Conservation (phyloP, 1,140 invertebrate species). For the Drosophila ohnishii region DNA sequence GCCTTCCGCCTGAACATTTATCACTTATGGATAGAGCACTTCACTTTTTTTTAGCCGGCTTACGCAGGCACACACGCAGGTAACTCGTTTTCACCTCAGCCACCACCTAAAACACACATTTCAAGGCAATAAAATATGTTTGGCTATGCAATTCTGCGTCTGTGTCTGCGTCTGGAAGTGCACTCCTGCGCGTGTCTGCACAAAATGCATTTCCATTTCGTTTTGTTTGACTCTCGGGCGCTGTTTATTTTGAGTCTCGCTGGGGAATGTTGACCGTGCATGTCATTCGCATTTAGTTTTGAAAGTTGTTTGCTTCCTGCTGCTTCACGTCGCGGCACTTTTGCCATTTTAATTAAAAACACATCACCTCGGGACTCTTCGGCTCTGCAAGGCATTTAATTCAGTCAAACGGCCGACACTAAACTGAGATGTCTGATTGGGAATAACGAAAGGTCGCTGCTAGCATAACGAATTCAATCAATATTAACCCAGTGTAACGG, state of each 20-base stretch:
- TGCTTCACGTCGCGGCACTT: constrained; percentile 31
- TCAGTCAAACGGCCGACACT: constrained; percentile 8
- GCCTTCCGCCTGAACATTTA: constrained; percentile 47
- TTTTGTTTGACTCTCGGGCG: constrained; percentile 38
- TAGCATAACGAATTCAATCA: constrained; percentile 53
- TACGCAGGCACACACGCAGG: constrained; percentile 47
- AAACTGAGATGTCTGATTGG: constrained; percentile 31
- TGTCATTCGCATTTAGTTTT: constrained; percentile 70
- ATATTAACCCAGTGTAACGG: constrained; percentile 23
- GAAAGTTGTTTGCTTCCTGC: constrained; percentile 80
- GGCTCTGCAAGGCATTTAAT: constrained; percentile 1
- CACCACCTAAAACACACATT: constrained; percentile 58
- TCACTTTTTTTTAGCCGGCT: constrained; percentile 32
- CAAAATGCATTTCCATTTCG: constrained; percentile 68
- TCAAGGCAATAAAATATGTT: constrained; percentile 74
- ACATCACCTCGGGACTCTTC: constrained; percentile 35
- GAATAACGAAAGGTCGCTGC: constrained; percentile 3
- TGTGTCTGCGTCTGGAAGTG: constrained; percentile 18
- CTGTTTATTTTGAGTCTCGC: constrained; percentile 40
- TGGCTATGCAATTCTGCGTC: constrained; percentile 32
- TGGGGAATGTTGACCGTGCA: constrained; percentile 67
- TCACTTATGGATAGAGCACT: constrained; percentile 38
- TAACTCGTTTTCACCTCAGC: constrained; percentile 59
- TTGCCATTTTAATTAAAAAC: constrained; percentile 59
- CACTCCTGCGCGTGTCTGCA: constrained; percentile 54